Conservation (phyloP, 92 coral and sea anemone genomes). For the Zoanthus solanderi region DNA sequence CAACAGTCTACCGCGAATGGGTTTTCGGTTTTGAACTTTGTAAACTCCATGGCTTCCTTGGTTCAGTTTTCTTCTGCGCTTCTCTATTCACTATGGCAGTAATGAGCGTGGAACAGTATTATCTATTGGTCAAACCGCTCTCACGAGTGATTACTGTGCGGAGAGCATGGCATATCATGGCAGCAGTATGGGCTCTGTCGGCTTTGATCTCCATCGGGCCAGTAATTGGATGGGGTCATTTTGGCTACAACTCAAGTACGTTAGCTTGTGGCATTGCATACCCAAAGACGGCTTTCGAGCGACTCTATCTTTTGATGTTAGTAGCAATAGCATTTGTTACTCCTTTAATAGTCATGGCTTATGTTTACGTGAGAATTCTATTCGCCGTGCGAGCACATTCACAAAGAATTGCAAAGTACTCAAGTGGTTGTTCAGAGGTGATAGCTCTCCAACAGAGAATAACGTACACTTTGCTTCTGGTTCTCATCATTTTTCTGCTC, state of each 20-base stretch:
- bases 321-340: conserved; percentile 76
- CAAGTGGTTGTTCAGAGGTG: conserved; percentile 80
- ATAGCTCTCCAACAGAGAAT: conserved; percentile 85
- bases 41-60: conserved; percentile 86
- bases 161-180: conserved; percentile 83
- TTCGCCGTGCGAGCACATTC: conserved; percentile 82
- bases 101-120: conserved; percentile 91
- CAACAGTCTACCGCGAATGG: conserved; percentile 84
- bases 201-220: conserved; percentile 79
- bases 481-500: conserved; percentile 75
- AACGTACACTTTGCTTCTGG: conserved; percentile 78
- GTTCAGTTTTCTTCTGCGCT: conserved; percentile 86
- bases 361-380: conserved; percentile 78
- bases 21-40: conserved; percentile 78
- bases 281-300: conserved; percentile 71
- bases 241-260: conserved; percentile 84
- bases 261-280: conserved; percentile 83
- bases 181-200: conserved; percentile 68
- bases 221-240: conserved; percentile 86
- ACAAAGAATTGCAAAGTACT: conserved; percentile 71
- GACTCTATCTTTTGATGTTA: conserved; percentile 72
- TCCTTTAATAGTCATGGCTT: conserved; percentile 82
- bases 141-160: conserved; percentile 81
- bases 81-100: conserved; percentile 87
- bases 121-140: conserved; percentile 82